Conservation (phyloP, 2,113 vertebrate species). For the Nyctereutes procyonoides region DNA sequence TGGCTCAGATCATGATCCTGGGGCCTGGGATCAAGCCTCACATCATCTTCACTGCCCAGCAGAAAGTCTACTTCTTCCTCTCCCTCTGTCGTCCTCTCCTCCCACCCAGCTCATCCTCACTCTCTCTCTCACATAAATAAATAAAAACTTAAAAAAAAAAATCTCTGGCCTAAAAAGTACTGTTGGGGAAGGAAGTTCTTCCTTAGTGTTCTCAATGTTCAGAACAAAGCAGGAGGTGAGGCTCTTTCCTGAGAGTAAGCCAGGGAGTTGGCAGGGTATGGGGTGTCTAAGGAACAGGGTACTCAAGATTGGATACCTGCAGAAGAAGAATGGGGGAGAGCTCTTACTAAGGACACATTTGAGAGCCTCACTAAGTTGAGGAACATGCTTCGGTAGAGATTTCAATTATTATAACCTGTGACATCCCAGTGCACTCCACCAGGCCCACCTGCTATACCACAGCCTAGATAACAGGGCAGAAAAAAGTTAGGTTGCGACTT, state of each 20-base stretch:
- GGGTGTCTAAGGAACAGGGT: background rate
- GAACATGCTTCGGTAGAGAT: background rate
- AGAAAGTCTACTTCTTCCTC: background rate
- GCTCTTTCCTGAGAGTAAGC: background rate
- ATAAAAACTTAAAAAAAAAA: background rate
- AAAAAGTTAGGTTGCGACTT: background rate
- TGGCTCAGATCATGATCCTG: background rate
- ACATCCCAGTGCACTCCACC: background rate
- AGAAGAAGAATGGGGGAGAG: background rate
- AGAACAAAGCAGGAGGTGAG: background rate
- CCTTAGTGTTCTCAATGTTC: conserved; percentile 4
- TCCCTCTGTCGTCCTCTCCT: background rate
- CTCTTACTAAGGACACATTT: background rate
- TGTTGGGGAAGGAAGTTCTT: background rate
- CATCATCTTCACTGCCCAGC: background rate
- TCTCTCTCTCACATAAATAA: background rate
- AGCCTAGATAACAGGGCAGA: background rate
- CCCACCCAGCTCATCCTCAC: background rate
- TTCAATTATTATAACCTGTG: background rate
- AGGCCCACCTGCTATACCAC: background rate
- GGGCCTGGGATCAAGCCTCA: background rate
- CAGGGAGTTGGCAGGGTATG: background rate
- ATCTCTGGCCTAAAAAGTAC: background rate
- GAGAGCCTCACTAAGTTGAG: background rate
- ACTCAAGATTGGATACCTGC: background rate